These are phyloP conservation scores for Sphaerodactylus townsendi DNA, from an alignment of 2,113 vertebrate species.

Conservation along the genomic window DNA sequence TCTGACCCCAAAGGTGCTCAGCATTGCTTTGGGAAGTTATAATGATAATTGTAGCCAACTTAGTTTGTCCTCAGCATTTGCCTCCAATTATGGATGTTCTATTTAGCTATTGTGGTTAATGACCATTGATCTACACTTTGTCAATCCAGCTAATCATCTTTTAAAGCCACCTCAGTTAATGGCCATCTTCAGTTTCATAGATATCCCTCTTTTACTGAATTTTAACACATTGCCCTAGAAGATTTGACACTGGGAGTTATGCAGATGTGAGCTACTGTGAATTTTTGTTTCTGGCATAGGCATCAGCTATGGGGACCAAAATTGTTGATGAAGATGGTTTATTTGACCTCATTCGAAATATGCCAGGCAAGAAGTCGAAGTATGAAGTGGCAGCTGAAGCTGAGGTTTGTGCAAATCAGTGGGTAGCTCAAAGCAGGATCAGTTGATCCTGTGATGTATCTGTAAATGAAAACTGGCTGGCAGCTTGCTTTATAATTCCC, in stretches of 20 bases:
- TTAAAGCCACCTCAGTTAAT: background rate
- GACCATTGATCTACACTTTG: background rate
- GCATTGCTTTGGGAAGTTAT: background rate
- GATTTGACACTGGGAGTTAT: background rate
- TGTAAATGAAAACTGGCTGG: no score
- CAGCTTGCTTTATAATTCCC: no score
- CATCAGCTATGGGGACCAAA: constrained; percentile 87
- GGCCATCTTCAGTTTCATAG: no score
- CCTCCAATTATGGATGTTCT: background rate
- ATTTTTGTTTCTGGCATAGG: constrained; percentile 73
- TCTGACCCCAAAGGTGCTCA: background rate
- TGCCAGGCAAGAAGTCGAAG: constrained; percentile 96
- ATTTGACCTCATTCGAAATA: constrained; percentile 88
- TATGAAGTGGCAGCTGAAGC: constrained; percentile 89
- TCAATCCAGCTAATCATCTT: background rate
- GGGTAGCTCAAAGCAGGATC: background rate
- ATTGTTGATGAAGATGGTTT: constrained; percentile 92
- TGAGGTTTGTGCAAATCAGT: constrained; percentile 77
- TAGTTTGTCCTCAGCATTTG: background rate
- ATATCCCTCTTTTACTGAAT: background rate
- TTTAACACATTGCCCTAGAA: background rate
- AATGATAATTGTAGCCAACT: background rate
- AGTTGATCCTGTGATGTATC: background rate
- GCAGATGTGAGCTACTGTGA: background rate
- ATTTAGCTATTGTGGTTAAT: background rate